Base-by-base conservation (phyloP, 2,797 vertebrate species). In the Arnoldichthys spilopterus region DNA sequence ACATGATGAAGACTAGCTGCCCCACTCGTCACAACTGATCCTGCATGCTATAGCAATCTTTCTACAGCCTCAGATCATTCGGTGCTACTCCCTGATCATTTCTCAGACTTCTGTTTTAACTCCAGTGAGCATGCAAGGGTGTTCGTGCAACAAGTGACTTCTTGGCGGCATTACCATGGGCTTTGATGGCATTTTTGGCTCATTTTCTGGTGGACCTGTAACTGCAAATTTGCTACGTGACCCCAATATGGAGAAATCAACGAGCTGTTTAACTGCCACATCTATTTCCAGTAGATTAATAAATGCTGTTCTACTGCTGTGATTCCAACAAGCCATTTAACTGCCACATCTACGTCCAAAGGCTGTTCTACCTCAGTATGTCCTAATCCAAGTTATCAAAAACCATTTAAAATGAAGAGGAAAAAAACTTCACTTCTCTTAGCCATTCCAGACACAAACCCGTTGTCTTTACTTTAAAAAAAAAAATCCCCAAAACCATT, bases 331-430 rank as follows among this genome's bases (percentile, higher is more conserved):
- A 87, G 86, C 85, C 83, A 88, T 86, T 43, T 24, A 83, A 87
- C 92, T 89, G 92, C 92, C 92, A 93, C 90, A 90, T 93, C 88
- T 91, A 92, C 87, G 91, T 89, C 93, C 89, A 92, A 89, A 82
- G 85, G 90, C 86, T 84, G 91, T 89, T 94, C 91, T 84, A 77
- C 89, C 82, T 84, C 86, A 85, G 88, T 89, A 72, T 40, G 40
- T 69, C 64, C 53, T 81, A 72, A 59, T 68, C 85, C 90, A 90
- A 82, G 87, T 82, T 84, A 88, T 87, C 73, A 87, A 85, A 88
- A 88, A 86, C 82, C 2, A 20, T 58, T 72, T 78, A 69, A 85
- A 83, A 76, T 49, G 49, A 56, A 34, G n/a, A 64, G 30, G 40
- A 71, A 76, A 75, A 66, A 15, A 91, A 93, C 87, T 77, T 85